Conservation (phyloP, 2,888 invertebrate genomes). For the Caenorhabditis sinica region DNA sequence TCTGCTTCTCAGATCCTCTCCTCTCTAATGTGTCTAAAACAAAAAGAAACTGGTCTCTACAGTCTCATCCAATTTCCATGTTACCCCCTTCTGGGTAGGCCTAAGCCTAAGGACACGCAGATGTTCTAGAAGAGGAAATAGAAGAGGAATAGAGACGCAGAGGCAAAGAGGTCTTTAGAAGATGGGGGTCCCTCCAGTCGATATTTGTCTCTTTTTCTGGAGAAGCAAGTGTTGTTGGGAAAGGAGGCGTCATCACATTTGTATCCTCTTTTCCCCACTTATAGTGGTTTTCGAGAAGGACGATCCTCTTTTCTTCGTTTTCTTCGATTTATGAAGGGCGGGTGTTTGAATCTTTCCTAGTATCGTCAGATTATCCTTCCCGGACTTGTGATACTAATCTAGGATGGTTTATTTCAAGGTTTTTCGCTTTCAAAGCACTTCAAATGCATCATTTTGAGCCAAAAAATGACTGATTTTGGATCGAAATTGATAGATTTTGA, state of each 20-base stretch:
- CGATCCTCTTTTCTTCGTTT: not conserved
- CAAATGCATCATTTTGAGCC: too few species aligned
- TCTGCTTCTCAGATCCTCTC: slow-evolving; percentile 2
- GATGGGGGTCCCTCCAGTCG: slow-evolving; percentile 23
- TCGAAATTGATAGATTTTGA: too few species aligned
- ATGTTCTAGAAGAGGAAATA: too few species aligned
- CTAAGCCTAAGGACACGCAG: too few species aligned
- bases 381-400: too few species aligned
- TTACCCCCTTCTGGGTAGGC: too few species aligned
- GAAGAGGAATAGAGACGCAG: slow-evolving; percentile 15
- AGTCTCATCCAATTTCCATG: not conserved
- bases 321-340: too few species aligned
- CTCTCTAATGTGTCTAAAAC: slow-evolving; percentile 19
- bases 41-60: slow-evolving; percentile 28
- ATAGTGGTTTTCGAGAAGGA: not conserved
- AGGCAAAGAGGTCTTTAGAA: slow-evolving; percentile 10
- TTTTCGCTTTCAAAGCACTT: too few species aligned
- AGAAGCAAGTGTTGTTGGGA: too few species aligned
- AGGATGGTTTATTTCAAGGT: too few species aligned
- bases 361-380: too few species aligned
- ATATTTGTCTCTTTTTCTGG: slow-evolving; percentile 39
- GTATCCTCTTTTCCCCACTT: slow-evolving; percentile 4
- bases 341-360: not conserved
- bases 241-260: not conserved
- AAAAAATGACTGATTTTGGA: too few species aligned